Evolutionary conservation across 2,888 invertebrate genomes (phyloP).

Genomic region (Dromius quadrimaculatus): DNA sequence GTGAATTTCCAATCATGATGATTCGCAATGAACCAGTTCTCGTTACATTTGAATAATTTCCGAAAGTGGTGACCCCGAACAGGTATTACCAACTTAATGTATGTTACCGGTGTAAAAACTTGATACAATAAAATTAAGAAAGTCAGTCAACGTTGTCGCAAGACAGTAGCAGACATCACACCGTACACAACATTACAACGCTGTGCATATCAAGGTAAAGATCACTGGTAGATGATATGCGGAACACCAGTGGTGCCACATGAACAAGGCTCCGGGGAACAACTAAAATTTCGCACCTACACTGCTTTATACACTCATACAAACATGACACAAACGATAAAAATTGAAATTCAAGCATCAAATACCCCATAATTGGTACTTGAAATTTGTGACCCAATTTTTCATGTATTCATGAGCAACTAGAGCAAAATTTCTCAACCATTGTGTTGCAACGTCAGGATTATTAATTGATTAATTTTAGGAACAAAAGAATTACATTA

Average conservation of each 20-base stretch:
- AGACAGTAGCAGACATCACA: conserved; percentile 17
- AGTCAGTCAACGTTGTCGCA: conserved; percentile 40
- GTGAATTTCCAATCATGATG: conserved; percentile 11
- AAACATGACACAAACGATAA: too few relatives aligned
- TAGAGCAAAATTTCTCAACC: too few relatives aligned
- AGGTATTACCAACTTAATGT: conserved; percentile 23
- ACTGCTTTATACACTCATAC: too few relatives aligned
- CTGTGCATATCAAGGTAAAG: conserved; percentile 18
- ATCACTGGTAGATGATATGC: conserved; percentile 19
- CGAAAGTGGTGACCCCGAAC: conserved; percentile 45
- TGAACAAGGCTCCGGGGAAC: conserved; percentile 1
- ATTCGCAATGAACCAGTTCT: conserved; percentile 40
- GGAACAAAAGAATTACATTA: too few relatives aligned
- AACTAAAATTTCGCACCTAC: background rate
- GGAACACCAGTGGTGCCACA: conserved; percentile 20
- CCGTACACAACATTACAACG: too few relatives aligned
- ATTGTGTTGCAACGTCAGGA: too few relatives aligned
- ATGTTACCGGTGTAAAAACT: conserved; percentile 43
- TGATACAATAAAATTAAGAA: conserved; percentile 50
- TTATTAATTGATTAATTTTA: too few relatives aligned
- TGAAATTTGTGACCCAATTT: too few relatives aligned
- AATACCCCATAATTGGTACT: too few relatives aligned
- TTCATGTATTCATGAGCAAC: too few relatives aligned
- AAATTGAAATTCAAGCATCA: too few relatives aligned
- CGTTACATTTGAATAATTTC: conserved; percentile 38